A percentile compares a stretch with the other conserved stretches of the same genome.
These are phyloP conservation scores for Amblyjoppa proteus DNA, from an alignment of 2,888 invertebrate species.

Conservation along the genomic window DNA sequence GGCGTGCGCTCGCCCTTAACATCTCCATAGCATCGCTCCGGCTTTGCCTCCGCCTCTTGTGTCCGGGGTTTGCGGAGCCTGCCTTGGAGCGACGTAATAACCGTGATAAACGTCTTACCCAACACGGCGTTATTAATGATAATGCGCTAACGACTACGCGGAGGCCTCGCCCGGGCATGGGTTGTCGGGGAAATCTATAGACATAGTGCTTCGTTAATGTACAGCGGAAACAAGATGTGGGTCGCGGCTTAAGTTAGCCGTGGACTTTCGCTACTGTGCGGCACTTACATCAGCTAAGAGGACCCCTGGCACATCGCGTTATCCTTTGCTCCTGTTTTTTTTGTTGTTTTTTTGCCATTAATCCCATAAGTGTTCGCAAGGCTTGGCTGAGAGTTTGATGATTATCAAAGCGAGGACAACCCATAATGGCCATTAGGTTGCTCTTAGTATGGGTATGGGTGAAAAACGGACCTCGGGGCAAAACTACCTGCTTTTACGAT, in stretches of 20 bases:
- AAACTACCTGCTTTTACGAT: too few species aligned
- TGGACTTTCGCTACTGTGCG: neutral
- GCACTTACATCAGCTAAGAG: slow-evolving; percentile 14
- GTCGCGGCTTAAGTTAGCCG: slow-evolving; percentile 3
- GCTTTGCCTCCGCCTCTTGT: neutral
- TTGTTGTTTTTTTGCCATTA: too few species aligned
- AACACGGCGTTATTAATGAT: slow-evolving; percentile 60
- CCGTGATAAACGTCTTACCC: slow-evolving; percentile 60
- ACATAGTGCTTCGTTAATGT: slow-evolving; percentile 4
- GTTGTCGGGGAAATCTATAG: slow-evolving; percentile 9
- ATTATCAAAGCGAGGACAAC: too few species aligned
- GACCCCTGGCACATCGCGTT: neutral
- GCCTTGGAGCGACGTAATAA: slow-evolving; percentile 31
- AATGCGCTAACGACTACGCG: slow-evolving; percentile 38
- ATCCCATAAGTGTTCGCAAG: too few species aligned
- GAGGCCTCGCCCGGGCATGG: slow-evolving; percentile 30
- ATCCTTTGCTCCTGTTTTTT: too few species aligned
- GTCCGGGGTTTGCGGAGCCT: slow-evolving; percentile 13
- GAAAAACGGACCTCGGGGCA: too few species aligned
- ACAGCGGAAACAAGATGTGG: slow-evolving; percentile 36
- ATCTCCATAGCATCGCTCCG: too few species aligned
- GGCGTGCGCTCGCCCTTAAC: too few species aligned
- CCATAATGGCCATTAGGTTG: too few species aligned
- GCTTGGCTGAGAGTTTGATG: too few species aligned
- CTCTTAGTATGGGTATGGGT: too few species aligned